Evolutionary conservation across 2,888 invertebrate species (phyloP).

Genomic region (Papilio protenor): DNA sequence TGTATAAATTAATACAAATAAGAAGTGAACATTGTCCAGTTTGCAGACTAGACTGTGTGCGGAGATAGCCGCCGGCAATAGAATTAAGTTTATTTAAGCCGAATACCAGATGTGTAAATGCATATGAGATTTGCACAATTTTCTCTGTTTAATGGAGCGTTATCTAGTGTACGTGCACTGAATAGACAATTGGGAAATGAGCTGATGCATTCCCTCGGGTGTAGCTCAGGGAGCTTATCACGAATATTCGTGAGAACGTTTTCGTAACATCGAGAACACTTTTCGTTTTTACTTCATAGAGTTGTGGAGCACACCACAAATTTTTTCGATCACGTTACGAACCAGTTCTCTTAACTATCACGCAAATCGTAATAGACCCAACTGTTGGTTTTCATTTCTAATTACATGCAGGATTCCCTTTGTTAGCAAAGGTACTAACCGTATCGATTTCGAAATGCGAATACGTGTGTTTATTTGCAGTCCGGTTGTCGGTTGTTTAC

Average conservation of each 20-base stretch:
- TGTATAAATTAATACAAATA: slow-evolving; percentile 25
- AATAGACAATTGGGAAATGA: slow-evolving; percentile 33
- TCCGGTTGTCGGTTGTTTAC: slow-evolving; percentile 18
- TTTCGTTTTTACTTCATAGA: too few relatives aligned
- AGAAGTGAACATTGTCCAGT: slow-evolving; percentile 3
- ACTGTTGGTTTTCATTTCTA: slow-evolving; percentile 39
- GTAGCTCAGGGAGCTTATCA: not conserved
- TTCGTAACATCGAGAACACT: too few relatives aligned
- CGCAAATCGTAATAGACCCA: not conserved
- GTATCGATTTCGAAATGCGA: slow-evolving; percentile 23
- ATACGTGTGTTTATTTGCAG: slow-evolving; percentile 22
- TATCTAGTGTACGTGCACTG: slow-evolving; percentile 37
- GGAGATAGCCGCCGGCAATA: slow-evolving; percentile 35
- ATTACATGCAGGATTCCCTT: slow-evolving; percentile 29
- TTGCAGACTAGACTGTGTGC: not conserved
- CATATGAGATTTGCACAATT: slow-evolving; percentile 42
- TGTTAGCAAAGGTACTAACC: slow-evolving; percentile 13
- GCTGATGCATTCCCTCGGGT: slow-evolving; percentile 27
- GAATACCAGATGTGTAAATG: slow-evolving; percentile 42
- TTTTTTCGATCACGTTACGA: too few relatives aligned
- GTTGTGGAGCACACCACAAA: too few relatives aligned
- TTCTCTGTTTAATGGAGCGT: slow-evolving; percentile 37
- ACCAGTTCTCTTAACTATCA: too few relatives aligned
- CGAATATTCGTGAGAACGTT: too few relatives aligned
- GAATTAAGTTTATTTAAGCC: slow-evolving; percentile 41